Evolutionary conservation across 2,113 vertebrate genomes (phyloP).

Genomic region (Alosa alosa): DNA sequence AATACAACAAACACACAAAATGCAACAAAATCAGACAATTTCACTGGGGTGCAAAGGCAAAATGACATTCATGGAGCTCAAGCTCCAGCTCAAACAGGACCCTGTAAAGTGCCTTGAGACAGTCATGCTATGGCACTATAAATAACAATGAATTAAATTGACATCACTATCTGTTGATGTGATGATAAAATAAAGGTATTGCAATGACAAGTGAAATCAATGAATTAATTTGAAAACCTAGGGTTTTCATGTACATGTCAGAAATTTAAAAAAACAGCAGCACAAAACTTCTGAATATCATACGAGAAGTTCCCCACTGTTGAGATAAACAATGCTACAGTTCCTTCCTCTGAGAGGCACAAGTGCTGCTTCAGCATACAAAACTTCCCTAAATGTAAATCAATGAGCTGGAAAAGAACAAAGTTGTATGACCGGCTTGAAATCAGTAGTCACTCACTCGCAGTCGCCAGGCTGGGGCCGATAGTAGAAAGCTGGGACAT

Average conservation of each 20-base stretch:
- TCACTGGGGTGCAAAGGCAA: background rate
- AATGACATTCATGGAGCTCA: background rate
- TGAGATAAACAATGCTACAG: slow-evolving; percentile 29
- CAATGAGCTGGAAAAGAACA: background rate
- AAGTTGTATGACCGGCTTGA: background rate
- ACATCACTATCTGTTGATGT: too few species aligned
- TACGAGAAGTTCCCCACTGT: slow-evolving; percentile 55
- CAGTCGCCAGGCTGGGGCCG: slow-evolving; percentile 75
- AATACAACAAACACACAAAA: slow-evolving; percentile 29
- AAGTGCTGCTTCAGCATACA: slow-evolving; percentile 47
- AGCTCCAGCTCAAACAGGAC: too few species aligned
- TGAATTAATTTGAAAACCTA: background rate
- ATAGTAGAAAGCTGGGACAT: slow-evolving; percentile 85
- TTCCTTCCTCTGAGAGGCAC: slow-evolving; percentile 23
- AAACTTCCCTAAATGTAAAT: slow-evolving; percentile 38
- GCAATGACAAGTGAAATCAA: background rate
- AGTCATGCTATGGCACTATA: too few species aligned
- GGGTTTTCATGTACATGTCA: slow-evolving; percentile 23
- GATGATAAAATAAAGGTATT: background rate
- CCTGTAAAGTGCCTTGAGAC: too few species aligned
- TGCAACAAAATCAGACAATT: background rate
- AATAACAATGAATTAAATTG: too few species aligned
- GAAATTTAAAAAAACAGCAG: slow-evolving; percentile 5
- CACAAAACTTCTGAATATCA: background rate
- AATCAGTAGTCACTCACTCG: slow-evolving; percentile 66